Conservation (phyloP, 2,113 vertebrate genomes). For the Salvelinus fontinalis region DNA sequence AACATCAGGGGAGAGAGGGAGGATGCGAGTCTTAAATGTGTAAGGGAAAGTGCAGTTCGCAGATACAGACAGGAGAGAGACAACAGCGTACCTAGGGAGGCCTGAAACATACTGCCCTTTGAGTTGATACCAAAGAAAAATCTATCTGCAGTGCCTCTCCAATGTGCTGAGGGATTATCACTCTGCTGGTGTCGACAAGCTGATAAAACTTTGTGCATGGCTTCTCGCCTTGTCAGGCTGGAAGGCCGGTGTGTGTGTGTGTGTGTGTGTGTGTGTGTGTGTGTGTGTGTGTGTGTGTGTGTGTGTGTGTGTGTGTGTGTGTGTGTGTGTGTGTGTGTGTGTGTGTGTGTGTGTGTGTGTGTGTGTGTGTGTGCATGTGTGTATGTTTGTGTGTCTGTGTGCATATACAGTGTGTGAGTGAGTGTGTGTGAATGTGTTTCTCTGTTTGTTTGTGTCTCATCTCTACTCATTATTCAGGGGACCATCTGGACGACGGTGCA, state of each 20-base stretch:
- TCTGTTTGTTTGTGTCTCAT: not conserved
- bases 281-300: not conserved
- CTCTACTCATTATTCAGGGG: conserved; percentile 58
- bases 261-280: too few relatives aligned
- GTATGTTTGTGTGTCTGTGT: too few relatives aligned
- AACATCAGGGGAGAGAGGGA: too few relatives aligned
- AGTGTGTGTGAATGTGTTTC: too few relatives aligned
- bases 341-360: too few relatives aligned
- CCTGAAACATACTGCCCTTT: not conserved
- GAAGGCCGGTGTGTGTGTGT: conserved; percentile 41
- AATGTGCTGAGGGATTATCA: conserved; percentile 48
- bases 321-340: too few relatives aligned
- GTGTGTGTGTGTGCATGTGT: too few relatives aligned
- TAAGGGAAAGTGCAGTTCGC: not conserved
- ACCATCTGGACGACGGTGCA: conserved; percentile 61
- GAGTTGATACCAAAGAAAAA: conserved; percentile 25
- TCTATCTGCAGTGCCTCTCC: conserved; percentile 32
- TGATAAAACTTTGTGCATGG: conserved; percentile 61
- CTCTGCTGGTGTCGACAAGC: conserved; percentile 55
- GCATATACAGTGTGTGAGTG: conserved; percentile 3
- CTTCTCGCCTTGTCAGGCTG: conserved; percentile 53
- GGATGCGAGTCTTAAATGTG: too few relatives aligned
- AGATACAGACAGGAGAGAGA: not conserved
- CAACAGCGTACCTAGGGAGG: not conserved
- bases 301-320: too few relatives aligned